These are phyloP conservation scores for Meloe dianella DNA, from an alignment of 2,888 invertebrate genomes.

Conservation along the genomic window DNA sequence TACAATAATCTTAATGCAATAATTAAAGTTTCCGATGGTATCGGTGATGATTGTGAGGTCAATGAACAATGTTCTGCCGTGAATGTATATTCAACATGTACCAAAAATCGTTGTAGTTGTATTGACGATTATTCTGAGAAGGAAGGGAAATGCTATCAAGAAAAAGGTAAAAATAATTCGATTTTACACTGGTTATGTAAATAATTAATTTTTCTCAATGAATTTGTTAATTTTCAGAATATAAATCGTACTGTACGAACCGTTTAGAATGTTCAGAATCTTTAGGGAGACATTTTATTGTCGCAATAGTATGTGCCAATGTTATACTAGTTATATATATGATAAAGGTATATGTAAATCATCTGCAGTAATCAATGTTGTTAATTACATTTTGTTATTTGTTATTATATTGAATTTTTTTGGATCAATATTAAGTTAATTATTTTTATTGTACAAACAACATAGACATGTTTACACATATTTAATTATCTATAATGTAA, in stretches of 20 bases:
- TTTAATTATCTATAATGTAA: constrained; percentile 33
- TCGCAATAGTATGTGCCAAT: constrained; percentile 44
- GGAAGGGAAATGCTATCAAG: constrained; percentile 26
- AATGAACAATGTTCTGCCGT: constrained; percentile 37
- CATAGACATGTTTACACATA: constrained; percentile 35
- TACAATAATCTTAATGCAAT: constrained; percentile 3
- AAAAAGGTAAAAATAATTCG: constrained; percentile 30
- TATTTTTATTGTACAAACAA: constrained; percentile 33
- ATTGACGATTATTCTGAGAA: constrained; percentile 22
- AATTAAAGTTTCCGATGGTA: constrained; percentile 33
- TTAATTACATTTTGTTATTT: constrained; percentile 16
- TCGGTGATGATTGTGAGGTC: constrained; percentile 36
- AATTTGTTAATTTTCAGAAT: constrained; percentile 42
- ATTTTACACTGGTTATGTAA: no score
- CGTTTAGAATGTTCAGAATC: constrained; percentile 38
- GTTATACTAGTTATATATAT: constrained; percentile 34
- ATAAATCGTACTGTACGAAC: constrained; percentile 41
- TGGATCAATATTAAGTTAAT: constrained; percentile 24
- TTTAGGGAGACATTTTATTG: constrained; percentile 40
- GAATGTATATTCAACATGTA: constrained; percentile 34
- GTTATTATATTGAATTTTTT: constrained; percentile 15
- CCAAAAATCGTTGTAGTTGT: constrained; percentile 28
- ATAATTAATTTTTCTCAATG: no score
- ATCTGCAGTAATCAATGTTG: constrained; percentile 6
- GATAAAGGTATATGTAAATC: constrained; percentile 33